phyloP scores from a whole-genome alignment of 1,140 invertebrate species.

The Carposina sasakii region DNA sequence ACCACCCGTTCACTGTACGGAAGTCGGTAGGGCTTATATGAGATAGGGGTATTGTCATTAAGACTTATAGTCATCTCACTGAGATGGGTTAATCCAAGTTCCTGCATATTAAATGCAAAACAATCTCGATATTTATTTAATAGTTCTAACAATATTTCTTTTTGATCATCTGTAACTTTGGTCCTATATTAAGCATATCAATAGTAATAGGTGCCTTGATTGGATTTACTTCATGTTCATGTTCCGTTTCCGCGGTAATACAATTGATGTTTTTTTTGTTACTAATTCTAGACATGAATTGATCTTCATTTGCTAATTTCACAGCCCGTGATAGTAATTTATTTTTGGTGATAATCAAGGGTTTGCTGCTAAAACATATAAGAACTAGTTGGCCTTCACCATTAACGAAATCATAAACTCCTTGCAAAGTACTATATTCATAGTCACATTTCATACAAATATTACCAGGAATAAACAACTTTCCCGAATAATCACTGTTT shows the following conservation, averaged over 20 bases:
- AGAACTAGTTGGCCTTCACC: neutral
- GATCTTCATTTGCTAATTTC: neutral
- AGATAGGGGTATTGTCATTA: constrained; percentile 1
- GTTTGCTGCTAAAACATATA: neutral
- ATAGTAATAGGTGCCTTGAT: neutral
- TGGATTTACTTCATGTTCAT: neutral
- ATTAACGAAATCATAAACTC: constrained; percentile 3
- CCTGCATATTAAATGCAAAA: neutral
- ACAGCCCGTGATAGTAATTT: constrained; percentile 1
- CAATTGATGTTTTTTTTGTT: neutral
- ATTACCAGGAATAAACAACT: constrained; percentile 7
- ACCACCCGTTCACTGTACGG: constrained; percentile 8
- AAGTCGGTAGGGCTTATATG: constrained; percentile 10
- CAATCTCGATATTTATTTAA: constrained; percentile 11
- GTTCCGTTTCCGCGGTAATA: neutral
- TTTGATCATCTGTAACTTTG: neutral
- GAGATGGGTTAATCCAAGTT: constrained; percentile 3
- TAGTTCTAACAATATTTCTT: neutral
- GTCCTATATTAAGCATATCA: constrained; percentile 7
- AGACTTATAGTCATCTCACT: constrained; percentile 7
- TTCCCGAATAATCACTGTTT: neutral
- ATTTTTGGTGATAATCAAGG: neutral
- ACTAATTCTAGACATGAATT: neutral
- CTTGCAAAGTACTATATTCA: constrained; percentile 7
- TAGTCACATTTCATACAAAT: neutral